phyloP scores from a whole-genome alignment of 2,888 invertebrate species.

The Ceratothoa steindachneri region DNA sequence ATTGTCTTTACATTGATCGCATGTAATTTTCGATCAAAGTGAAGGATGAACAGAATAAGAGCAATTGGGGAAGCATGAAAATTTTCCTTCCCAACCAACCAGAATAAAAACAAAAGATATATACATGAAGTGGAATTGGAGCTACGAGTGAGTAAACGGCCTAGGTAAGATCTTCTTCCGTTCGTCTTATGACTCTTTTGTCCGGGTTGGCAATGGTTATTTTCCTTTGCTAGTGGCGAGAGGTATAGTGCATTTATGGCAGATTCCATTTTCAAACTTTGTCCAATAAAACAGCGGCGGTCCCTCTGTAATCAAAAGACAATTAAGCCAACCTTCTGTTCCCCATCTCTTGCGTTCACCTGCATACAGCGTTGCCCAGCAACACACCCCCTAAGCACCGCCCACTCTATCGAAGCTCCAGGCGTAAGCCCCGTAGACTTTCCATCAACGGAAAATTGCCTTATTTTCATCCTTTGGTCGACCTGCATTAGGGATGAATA shows the following conservation, averaged over 20 bases:
- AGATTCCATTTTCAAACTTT: neutral
- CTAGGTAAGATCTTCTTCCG: neutral
- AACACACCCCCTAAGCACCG: neutral
- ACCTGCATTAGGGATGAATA: too few species aligned
- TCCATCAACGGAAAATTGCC: too few species aligned
- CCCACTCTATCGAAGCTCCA: neutral
- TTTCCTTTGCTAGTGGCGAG: neutral
- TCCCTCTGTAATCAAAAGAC: neutral
- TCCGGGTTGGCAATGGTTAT: neutral
- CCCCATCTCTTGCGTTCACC: neutral
- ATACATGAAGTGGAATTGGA: neutral
- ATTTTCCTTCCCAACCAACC: neutral
- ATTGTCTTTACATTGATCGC: too few species aligned
- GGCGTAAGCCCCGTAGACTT: neutral
- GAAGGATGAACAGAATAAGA: neutral
- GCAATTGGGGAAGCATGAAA: neutral
- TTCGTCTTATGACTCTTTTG: neutral
- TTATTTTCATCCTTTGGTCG: too few species aligned
- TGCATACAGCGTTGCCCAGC: neutral
- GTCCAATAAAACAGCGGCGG: neutral
- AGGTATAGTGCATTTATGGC: neutral
- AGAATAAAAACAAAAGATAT: neutral
- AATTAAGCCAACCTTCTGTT: neutral
- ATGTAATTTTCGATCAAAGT: neutral
- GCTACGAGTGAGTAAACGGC: neutral